Evolutionary conservation across 1,140 invertebrate species (phyloP).

Genomic region (Venustaconcha ellipsiformis): DNA sequence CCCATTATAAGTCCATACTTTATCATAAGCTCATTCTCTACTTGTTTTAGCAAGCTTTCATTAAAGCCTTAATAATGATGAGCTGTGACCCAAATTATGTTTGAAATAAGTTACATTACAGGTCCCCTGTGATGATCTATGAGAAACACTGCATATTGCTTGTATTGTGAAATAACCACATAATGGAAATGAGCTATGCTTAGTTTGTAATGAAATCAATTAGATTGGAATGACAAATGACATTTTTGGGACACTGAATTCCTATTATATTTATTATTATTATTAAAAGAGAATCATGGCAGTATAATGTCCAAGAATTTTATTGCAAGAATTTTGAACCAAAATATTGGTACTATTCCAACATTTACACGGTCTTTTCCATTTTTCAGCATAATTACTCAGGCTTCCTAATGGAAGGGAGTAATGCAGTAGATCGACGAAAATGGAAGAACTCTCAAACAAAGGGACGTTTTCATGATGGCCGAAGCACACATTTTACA

Average conservation of each 20-base stretch:
- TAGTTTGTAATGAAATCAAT: no score
- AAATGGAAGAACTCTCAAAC: constrained; percentile 21
- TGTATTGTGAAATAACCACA: no score
- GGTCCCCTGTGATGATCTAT: not conserved
- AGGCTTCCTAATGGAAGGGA: constrained; percentile 37
- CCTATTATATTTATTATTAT: not conserved
- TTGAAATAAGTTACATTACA: not conserved
- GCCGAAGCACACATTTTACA: constrained; percentile 47
- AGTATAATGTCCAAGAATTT: not conserved
- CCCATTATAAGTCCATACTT: not conserved
- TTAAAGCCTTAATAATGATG: not conserved
- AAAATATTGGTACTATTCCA: no score
- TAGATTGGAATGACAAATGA: no score
- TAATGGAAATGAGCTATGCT: no score
- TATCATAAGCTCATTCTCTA: not conserved
- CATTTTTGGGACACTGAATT: no score
- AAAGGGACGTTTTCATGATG: constrained; percentile 31
- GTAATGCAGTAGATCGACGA: constrained; percentile 34
- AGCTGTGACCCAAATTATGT: not conserved
- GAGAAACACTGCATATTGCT: not conserved
- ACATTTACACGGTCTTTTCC: not conserved
- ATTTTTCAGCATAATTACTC: constrained; percentile 48
- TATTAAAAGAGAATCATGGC: not conserved
- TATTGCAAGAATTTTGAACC: not conserved
- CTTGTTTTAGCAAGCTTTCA: not conserved